Evolutionary conservation across 2,888 invertebrate species (phyloP).

Genomic region (Venusia cambrica): DNA sequence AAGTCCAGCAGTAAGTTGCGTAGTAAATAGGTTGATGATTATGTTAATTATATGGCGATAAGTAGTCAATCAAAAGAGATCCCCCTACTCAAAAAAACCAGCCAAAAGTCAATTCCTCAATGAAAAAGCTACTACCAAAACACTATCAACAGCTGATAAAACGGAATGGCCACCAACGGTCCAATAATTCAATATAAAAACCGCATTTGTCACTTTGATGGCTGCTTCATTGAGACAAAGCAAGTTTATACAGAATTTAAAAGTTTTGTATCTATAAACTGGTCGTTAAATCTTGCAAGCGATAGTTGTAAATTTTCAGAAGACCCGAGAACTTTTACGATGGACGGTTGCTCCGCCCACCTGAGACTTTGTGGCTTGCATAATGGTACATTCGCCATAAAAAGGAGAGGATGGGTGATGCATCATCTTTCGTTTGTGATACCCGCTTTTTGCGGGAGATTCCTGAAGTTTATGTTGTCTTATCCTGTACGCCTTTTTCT

Average conservation of each 20-base stretch:
- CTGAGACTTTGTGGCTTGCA: slow-evolving; percentile 62
- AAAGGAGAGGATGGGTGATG: slow-evolving; percentile 37
- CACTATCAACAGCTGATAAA: slow-evolving; percentile 9
- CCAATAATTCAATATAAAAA: slow-evolving; percentile 42
- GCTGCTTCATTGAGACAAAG: slow-evolving; percentile 60
- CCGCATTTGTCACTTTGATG: slow-evolving; percentile 52
- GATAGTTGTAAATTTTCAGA: slow-evolving; percentile 75
- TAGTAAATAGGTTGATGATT: too few relatives aligned
- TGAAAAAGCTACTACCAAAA: slow-evolving; percentile 6
- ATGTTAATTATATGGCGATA: too few relatives aligned
- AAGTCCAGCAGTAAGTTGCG: too few relatives aligned
- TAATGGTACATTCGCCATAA: slow-evolving; percentile 63
- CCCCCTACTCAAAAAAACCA: too few relatives aligned
- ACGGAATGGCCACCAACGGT: slow-evolving; percentile 37
- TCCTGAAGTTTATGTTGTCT: slow-evolving; percentile 6
- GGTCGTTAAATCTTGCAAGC: slow-evolving; percentile 73
- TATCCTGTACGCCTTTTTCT: too few relatives aligned
- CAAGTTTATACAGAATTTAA: slow-evolving; percentile 70
- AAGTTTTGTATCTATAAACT: slow-evolving; percentile 75
- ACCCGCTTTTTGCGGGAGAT: slow-evolving; percentile 9
- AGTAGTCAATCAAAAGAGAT: too few relatives aligned
- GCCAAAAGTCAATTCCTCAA: slow-evolving; percentile 13
- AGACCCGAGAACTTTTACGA: slow-evolving; percentile 69
- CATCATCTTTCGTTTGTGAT: slow-evolving; percentile 19
- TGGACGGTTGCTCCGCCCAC: slow-evolving; percentile 67